These are phyloP conservation scores for Sinotaia quadrata DNA, from an alignment of 2,888 invertebrate genomes.

Conservation along the genomic window DNA sequence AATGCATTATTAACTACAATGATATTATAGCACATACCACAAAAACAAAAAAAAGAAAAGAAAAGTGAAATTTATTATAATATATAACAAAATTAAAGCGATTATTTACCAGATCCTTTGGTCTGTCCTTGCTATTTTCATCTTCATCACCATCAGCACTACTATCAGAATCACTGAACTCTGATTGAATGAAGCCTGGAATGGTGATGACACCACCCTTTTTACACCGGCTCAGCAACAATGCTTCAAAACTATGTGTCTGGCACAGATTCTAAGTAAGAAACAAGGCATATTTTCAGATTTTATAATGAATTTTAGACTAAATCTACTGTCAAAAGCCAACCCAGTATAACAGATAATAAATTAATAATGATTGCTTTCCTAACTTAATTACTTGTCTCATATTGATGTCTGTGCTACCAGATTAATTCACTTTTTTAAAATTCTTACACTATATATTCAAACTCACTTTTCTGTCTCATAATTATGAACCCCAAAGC, in stretches of 20 bases:
- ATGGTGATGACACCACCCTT: slow-evolving; percentile 54
- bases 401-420: too few relatives aligned
- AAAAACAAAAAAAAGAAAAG: neutral
- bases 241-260: slow-evolving; percentile 62
- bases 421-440: too few relatives aligned
- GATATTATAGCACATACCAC: neutral
- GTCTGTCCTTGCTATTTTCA: slow-evolving; percentile 9
- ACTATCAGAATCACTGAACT: slow-evolving; percentile 43
- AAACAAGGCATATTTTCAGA: neutral
- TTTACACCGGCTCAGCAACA: slow-evolving; percentile 58
- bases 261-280: slow-evolving; percentile 68
- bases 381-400: too few relatives aligned
- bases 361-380: too few relatives aligned
- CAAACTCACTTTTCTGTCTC: too few relatives aligned
- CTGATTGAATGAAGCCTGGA: slow-evolving; percentile 41
- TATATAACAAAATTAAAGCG: neutral
- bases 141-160: slow-evolving; percentile 48
- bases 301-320: too few relatives aligned
- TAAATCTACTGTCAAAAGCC: too few relatives aligned
- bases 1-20: too few relatives aligned
- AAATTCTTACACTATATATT: too few relatives aligned
- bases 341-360: too few relatives aligned
- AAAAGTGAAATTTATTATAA: neutral
- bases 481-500: too few relatives aligned
- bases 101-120: slow-evolving; percentile 50